Percentiles rank a stretch among this genome's conserved stretches.
Evolutionary conservation across 1,140 invertebrate species (phyloP).

Genomic region (Trachymyrmex cornetzi): DNA sequence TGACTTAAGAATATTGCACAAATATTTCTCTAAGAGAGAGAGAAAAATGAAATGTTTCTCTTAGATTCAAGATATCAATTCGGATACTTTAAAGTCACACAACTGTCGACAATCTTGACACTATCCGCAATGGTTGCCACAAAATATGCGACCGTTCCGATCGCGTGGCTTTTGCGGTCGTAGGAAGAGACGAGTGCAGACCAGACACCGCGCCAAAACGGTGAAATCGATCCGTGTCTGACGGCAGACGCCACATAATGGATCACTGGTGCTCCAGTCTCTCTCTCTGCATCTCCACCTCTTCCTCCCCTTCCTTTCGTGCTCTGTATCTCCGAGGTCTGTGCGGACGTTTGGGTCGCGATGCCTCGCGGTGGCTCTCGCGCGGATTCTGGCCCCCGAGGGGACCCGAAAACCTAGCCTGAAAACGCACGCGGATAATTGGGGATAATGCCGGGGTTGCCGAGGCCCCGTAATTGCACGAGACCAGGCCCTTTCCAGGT

Average conservation of each 20-base stretch:
- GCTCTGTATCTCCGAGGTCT: slow-evolving; percentile 59
- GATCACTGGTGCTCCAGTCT: slow-evolving; percentile 60
- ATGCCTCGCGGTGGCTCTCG: slow-evolving; percentile 74
- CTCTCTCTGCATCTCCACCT: slow-evolving; percentile 29
- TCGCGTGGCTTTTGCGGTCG: slow-evolving; percentile 54
- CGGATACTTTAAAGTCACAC: background rate
- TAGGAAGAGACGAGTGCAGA: slow-evolving; percentile 56
- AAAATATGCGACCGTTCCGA: slow-evolving; percentile 44
- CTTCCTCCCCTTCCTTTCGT: slow-evolving; percentile 46
- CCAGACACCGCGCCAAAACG: slow-evolving; percentile 67
- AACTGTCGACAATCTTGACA: background rate
- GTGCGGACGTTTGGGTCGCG: slow-evolving; percentile 73
- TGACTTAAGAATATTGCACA: background rate
- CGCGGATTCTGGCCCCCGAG: slow-evolving; percentile 70
- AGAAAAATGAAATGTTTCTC: background rate
- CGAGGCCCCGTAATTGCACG: slow-evolving; percentile 83
- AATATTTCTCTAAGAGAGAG: background rate
- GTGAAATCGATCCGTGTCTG: slow-evolving; percentile 70
- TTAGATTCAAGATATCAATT: background rate
- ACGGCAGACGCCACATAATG: slow-evolving; percentile 82
- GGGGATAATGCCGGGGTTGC: slow-evolving; percentile 85
- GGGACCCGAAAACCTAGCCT: slow-evolving; percentile 82
- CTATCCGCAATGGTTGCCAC: slow-evolving; percentile 24
- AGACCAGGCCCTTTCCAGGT: slow-evolving; percentile 78
- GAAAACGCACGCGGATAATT: slow-evolving; percentile 85